These are phyloP conservation scores for Sebastes trivittatus DNA, from an alignment of 2,797 vertebrate genomes.

Conservation along the genomic window DNA sequence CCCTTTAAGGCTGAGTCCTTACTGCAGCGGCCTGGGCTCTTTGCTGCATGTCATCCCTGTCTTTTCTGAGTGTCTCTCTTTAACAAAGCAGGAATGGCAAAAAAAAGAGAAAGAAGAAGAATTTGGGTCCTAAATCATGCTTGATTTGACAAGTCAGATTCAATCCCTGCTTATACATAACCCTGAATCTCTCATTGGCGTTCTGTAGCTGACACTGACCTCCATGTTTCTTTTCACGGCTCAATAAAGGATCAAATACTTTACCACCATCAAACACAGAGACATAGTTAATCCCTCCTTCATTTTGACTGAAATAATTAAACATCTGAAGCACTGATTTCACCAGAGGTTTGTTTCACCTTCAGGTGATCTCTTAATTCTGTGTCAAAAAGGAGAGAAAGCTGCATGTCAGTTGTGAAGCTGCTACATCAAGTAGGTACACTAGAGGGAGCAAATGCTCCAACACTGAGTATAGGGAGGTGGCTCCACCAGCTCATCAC, in stretches of 20 bases:
- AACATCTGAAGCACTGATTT: not conserved
- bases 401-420: not conserved
- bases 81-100: too few species aligned
- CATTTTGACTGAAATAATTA: not conserved
- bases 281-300: not conserved
- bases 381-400: not conserved
- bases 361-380: not conserved
- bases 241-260: not conserved
- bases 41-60: too few species aligned
- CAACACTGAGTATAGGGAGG: conserved; percentile 23
- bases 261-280: not conserved
- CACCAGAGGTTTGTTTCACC: not conserved
- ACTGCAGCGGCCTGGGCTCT: too few species aligned
- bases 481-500: conserved; percentile 22
- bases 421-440: conserved; percentile 24
- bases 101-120: too few species aligned
- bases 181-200: not conserved
- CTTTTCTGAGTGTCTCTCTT: too few species aligned
- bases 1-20: too few species aligned
- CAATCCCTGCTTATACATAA: not conserved
- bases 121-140: too few species aligned
- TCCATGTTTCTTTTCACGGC: not conserved
- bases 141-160: not conserved
- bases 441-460: conserved; percentile 70
- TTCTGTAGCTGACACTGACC: not conserved